These are phyloP conservation scores for Micromussa lordhowensis DNA, from an alignment of 92 coral and sea anemone genomes.

Conservation along the genomic window DNA sequence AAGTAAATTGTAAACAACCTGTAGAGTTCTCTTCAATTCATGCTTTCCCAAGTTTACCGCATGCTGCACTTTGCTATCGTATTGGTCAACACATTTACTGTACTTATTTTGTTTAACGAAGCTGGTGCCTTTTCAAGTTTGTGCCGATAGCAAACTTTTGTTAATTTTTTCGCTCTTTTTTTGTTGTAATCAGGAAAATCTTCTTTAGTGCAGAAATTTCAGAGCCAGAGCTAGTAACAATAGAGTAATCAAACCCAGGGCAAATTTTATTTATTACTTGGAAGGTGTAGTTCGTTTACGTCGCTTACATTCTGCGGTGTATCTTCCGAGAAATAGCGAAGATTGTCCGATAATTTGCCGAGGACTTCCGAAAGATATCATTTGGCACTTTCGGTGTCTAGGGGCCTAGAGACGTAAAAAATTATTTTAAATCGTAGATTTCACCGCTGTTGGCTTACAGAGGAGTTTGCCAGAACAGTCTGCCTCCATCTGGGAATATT, in stretches of 20 bases:
- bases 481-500: background rate
- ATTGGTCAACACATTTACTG: background rate
- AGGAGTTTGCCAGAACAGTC: background rate
- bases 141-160: background rate
- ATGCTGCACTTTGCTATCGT: too few species aligned
- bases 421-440: background rate
- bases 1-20: background rate
- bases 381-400: background rate
- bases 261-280: conserved; percentile 37
- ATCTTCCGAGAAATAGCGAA: background rate
- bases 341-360: conserved; percentile 10
- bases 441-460: background rate
- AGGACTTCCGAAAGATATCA: background rate
- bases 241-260: background rate
- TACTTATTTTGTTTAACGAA: background rate
- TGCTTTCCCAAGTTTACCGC: background rate
- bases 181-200: background rate
- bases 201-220: background rate
- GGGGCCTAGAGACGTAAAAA: background rate
- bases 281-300: background rate
- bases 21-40: background rate
- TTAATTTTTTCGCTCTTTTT: background rate
- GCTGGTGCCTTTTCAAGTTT: background rate
- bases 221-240: background rate
- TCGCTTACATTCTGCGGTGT: background rate